phyloP scores from a whole-genome alignment of 2,797 vertebrate species.

The Pogonophryne albipinna region DNA sequence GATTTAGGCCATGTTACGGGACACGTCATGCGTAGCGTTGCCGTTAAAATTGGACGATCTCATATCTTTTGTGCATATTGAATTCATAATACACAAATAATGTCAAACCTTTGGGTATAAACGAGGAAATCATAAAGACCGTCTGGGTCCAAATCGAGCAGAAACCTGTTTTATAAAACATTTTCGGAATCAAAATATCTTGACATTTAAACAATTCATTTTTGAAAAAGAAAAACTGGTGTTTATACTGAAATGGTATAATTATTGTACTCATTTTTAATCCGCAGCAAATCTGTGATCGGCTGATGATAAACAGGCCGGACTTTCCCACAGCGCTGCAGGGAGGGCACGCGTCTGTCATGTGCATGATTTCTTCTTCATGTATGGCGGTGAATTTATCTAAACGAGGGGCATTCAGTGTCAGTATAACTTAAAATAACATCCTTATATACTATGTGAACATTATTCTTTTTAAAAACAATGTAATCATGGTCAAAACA shows the following conservation, averaged over 20 bases:
- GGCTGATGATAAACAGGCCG: slow-evolving; percentile 18
- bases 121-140: not conserved
- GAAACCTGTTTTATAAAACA: not conserved
- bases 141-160: no score
- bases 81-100: not conserved
- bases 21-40: not conserved
- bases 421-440: not conserved
- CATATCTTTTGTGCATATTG: not conserved
- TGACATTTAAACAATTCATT: fast-evolving
- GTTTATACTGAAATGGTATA: not conserved
- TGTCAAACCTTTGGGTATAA: not conserved
- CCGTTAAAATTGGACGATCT: not conserved
- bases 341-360: not conserved
- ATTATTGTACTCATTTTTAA: slow-evolving; percentile 2
- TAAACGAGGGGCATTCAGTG: not conserved
- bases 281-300: slow-evolving; percentile 7
- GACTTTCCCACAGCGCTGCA: slow-evolving; percentile 27
- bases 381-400: not conserved
- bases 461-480: not conserved
- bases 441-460: no score
- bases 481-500: slow-evolving; percentile 18
- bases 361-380: not conserved
- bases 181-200: not conserved
- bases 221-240: not conserved
- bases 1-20: not conserved